Evolutionary conservation across 2,797 vertebrate species (phyloP).

Genomic region (Arrhamphus sclerolepis): DNA sequence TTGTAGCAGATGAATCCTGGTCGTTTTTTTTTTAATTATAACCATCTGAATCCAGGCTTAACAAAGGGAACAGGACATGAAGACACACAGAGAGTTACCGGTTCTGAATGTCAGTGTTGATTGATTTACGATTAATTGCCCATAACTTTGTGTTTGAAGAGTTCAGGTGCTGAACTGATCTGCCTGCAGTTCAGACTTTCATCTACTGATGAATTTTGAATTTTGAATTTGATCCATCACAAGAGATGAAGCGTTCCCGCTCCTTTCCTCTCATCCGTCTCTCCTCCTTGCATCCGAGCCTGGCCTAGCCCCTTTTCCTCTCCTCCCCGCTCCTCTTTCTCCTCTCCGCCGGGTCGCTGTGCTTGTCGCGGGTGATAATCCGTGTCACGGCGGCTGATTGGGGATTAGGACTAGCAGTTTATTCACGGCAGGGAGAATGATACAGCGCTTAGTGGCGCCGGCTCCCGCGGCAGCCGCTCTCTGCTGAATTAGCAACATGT

Average conservation of each 20-base stretch:
- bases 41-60: too few relatives aligned
- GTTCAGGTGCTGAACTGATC: too few relatives aligned
- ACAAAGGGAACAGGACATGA: too few relatives aligned
- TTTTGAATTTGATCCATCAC: too few relatives aligned
- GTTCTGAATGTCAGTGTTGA: too few relatives aligned
- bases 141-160: too few relatives aligned
- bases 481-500: conserved; percentile 96
- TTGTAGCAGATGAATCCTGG: too few relatives aligned
- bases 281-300: neutral
- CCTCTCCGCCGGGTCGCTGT: conserved; percentile 61
- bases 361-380: conserved; percentile 80
- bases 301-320: neutral
- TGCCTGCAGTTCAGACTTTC: too few relatives aligned
- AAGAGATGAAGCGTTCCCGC: neutral
- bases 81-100: too few relatives aligned
- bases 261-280: neutral
- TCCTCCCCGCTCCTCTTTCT: conserved; percentile 4
- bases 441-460: conserved; percentile 85
- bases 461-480: conserved; percentile 82
- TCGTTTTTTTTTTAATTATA: too few relatives aligned
- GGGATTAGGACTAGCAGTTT: conserved; percentile 89
- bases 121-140: too few relatives aligned
- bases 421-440: conserved; percentile 90
- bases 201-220: too few relatives aligned
- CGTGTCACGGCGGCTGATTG: conserved; percentile 86